A percentile compares a stretch with the other conserved stretches of the same genome.
Conservation (phyloP, 2,113 vertebrate genomes). For the Trochalopteron elliotii region DNA sequence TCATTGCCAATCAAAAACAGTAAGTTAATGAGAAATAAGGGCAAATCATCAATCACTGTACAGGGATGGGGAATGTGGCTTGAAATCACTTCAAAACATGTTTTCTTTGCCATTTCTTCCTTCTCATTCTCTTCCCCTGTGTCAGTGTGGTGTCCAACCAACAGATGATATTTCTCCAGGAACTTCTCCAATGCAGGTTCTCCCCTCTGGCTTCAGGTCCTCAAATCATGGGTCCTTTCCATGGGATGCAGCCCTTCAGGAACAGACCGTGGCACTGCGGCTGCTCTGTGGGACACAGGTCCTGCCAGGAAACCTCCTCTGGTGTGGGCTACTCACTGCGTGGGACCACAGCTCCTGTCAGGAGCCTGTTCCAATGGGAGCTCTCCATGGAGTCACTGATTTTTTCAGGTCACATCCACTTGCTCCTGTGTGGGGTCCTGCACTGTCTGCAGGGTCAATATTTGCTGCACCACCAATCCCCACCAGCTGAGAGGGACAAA, state of each 20-base stretch:
- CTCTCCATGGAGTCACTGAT: neutral
- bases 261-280: neutral
- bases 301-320: too few relatives aligned
- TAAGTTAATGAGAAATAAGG: too few relatives aligned
- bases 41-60: too few relatives aligned
- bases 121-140: too few relatives aligned
- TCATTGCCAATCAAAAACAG: too few relatives aligned
- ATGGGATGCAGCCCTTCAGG: neutral
- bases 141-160: neutral
- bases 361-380: neutral
- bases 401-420: neutral
- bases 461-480: too few relatives aligned
- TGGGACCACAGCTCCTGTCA: neutral
- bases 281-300: too few relatives aligned
- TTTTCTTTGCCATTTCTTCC: neutral
- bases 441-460: neutral
- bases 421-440: neutral
- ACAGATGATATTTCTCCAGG: neutral
- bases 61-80: too few relatives aligned
- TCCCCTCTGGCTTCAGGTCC: too few relatives aligned
- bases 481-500: too few relatives aligned
- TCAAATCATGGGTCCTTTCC: neutral
- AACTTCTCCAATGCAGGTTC: too few relatives aligned
- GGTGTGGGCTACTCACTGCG: neutral
- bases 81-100: neutral